A percentile compares a stretch with the other conserved stretches of the same genome.
phyloP scores from a whole-genome alignment of 2,888 invertebrate species.

The Zygaena filipendulae region DNA sequence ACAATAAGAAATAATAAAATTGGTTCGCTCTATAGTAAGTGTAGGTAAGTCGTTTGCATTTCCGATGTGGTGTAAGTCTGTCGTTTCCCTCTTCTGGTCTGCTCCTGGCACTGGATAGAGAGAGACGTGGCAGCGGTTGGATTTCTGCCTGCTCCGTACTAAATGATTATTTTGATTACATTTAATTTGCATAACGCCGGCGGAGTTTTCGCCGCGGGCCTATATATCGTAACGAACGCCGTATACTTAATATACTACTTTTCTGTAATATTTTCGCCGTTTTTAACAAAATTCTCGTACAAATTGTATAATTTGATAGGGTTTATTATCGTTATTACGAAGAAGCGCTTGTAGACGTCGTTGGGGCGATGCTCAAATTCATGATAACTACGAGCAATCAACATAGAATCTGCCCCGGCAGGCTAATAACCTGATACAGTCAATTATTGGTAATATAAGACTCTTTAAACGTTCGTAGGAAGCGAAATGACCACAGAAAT shows the following conservation, averaged over 20 bases:
- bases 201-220: constrained; percentile 42
- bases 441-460: constrained; percentile 65
- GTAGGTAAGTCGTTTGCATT: constrained; percentile 54
- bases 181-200: constrained; percentile 65
- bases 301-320: constrained; percentile 67
- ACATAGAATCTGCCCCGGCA: constrained; percentile 56
- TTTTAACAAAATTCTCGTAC: constrained; percentile 67
- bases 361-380: constrained; percentile 61
- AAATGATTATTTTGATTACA: constrained; percentile 68
- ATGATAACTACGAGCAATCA: constrained; percentile 65
- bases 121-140: constrained; percentile 31
- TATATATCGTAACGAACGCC: no score
- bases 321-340: constrained; percentile 66
- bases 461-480: constrained; percentile 58
- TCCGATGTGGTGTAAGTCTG: constrained; percentile 34
- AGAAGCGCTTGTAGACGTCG: constrained; percentile 54
- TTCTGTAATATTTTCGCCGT: constrained; percentile 69
- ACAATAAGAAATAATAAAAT: constrained; percentile 58
- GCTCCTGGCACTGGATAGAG: constrained; percentile 25
- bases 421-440: constrained; percentile 51
- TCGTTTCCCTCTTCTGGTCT: constrained; percentile 35
- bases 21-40: no score
- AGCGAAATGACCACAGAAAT: no score
- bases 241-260: constrained; percentile 67
- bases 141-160: constrained; percentile 36